Evolutionary conservation across 37 sponge, comb jelly and placozoan species (phyloP), one percentile per base, ranked within the genome.

Genomic region (Petrosia ficiformis): DNA sequence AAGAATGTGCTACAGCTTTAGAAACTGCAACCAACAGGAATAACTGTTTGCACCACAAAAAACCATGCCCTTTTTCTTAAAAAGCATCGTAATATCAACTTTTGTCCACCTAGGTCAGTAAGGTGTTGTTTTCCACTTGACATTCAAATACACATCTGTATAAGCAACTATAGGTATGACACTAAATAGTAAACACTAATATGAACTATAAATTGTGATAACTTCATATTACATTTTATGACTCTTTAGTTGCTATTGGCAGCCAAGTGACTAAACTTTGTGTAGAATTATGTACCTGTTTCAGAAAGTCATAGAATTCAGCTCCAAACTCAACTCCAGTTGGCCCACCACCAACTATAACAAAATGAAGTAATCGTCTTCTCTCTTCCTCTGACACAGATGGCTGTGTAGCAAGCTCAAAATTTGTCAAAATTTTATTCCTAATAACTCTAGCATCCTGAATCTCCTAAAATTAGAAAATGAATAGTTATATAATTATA

Each of bases 281-380:
- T 48, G 8, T 48, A 48, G 14, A 48, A 48, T 8, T 48, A 16
- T 68, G 14, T 58, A 94, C 94, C 77, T 94, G 86, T 42, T 78
- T 65, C 29, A 95, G 65, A 76, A 95, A 95, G 83, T 95, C 95
- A 71, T 95, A 85, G 30, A 95, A 84, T 73, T 95, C 95, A 36
- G 95, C 95, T n/a, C 86, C 79, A 84, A 95, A 95, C 72, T 95
- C 95, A 59, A 95, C 90, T 39, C 95, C 95, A 22, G 92, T 95
- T 39, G 95, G 95, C 1, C 95, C 95, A 19, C 95, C 95, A 0
- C 95, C 95, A 4, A 95, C 95, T 25, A 95, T 72, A 26, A 95
- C 95, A 39, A 88, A 69, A 40, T 95, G 95, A 3, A 95, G 73
- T 44, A 95, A 54, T 40, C 91, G 78, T 42, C 64, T 66, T 33